These are phyloP conservation scores for Salpingus planirostris DNA, from an alignment of 2,888 invertebrate species.

Conservation along the genomic window DNA sequence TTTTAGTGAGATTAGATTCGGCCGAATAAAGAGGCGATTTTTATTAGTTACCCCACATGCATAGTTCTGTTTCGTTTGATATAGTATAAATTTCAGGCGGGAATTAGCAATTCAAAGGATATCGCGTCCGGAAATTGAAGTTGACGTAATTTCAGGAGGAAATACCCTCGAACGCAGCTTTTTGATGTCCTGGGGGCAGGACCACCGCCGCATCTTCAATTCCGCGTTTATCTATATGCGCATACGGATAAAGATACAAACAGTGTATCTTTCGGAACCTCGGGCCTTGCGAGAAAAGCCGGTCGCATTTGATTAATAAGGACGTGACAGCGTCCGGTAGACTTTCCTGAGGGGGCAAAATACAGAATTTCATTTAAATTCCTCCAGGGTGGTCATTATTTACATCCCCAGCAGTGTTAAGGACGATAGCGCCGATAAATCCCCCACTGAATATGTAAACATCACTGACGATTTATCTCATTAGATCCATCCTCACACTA, in stretches of 20 bases:
- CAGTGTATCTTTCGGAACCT: too few species aligned
- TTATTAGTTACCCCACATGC: neutral
- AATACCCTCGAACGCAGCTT: neutral
- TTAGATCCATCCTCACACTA: too few species aligned
- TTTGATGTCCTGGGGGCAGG: too few species aligned
- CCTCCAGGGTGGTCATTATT: slow-evolving; percentile 8
- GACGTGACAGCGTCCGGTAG: too few species aligned
- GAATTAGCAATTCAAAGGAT: slow-evolving; percentile 15
- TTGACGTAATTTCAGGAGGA: slow-evolving; percentile 14
- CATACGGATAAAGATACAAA: too few species aligned
- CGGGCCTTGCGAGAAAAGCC: too few species aligned
- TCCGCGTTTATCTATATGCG: slow-evolving; percentile 9
- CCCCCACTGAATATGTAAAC: slow-evolving; percentile 5
- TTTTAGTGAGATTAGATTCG: too few species aligned
- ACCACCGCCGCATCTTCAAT: too few species aligned
- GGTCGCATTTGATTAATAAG: too few species aligned
- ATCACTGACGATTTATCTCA: neutral
- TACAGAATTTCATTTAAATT: slow-evolving; percentile 11
- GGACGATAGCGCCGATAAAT: slow-evolving; percentile 5
- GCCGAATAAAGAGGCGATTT: too few species aligned
- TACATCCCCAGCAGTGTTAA: slow-evolving; percentile 9
- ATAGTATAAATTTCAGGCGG: slow-evolving; percentile 6
- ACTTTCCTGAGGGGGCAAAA: too few species aligned
- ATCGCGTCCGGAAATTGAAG: slow-evolving; percentile 13
- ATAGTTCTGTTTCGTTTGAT: too few species aligned